Evolutionary conservation across 2,797 vertebrate species (phyloP), one percentile per base, ranked within the genome.

Genomic region (Sciaenops ocellatus): DNA sequence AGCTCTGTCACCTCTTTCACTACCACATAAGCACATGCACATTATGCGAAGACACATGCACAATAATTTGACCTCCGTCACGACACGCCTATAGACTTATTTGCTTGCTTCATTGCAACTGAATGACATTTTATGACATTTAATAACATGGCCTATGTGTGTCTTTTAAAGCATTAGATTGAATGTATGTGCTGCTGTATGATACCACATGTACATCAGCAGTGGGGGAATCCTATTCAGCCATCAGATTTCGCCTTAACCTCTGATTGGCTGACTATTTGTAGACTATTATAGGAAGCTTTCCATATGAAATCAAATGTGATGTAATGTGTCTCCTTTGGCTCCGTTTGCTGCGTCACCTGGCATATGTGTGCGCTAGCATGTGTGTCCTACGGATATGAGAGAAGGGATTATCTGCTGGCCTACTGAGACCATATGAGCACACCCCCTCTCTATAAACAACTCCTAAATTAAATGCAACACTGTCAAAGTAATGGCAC

Each of bases 341-440:
- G 90, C 86, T 79, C 50, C 1, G 73, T 68, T 66, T 13, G 56
- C 65, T 46, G 51, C 75, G 62, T 87, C 85, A 83, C 82, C 90
- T 91, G 89, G 84, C 79, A 77, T 78, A 57, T 76, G 78, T 75
- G 73, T 67, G 50, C 62, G 80, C 48, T 52, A 76, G 82, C 87
- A 91, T 90, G 86, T 90, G 86, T 86, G 80, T 79, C 64, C 82
- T 80, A 72, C 83, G 88, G 92, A 92, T 90, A 90, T 91, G 87
- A 92, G 73, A 76, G 66, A 85, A 87, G 81, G 86, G 93, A 93
- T 93, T 93, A 93, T 91, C 84, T 78, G 81, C 63, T 61, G 48
- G 77, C 89, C 89, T 38, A 90, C 92, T 91, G 91, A 85, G 89
- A 87, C 87, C 91, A 92, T 90, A 87, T 91, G 90, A 93, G 72